Base-by-base conservation (phyloP, 2,113 vertebrate species). In the Malaclemys terrapin region DNA sequence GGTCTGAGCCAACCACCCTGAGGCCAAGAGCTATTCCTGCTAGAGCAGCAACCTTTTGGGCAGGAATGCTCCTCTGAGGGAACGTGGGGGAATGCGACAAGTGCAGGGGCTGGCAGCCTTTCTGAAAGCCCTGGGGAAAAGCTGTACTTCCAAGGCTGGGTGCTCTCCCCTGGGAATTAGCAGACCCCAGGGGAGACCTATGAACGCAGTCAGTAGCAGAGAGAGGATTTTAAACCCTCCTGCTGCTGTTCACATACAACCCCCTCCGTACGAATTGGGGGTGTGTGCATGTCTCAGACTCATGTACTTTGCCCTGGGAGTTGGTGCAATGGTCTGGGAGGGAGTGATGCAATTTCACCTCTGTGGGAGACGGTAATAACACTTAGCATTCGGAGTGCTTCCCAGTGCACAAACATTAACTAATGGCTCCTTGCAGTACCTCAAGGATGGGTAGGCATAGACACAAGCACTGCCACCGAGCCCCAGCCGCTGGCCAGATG, bases 331-430 rank as follows among this genome's bases (percentile, higher is more conserved):
- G 3, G 31, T 65, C 54, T 25, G 25, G 49, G 29, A 31, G 29
- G 11, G 49, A 1, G 22, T 50, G 0, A 5, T 2, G 65, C 62
- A 19, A 19, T 4, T 13, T n/a, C 82, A 59, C 24, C 1, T 4
- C 54, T 19, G 29, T 1, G 8, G 5, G 24, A 25, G 59, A 29
- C 0, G 1, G 2, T 3, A 3, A 11, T 4, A 11, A 19, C 0
- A 3, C 47, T 31, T 4, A 82, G 45, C 53, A 7, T 11, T 0
- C 65, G 10, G 4, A 38, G 1, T 4, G 2, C 22, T 19, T 57
- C 82, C 42, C 57, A 45, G 59, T 1, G 3, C 3, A 8, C 45
- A 35, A 22, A 65, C 38, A 13, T 8, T 14, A 49, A 20, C 49
- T 16, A 42, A 38, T 45, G 81, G 81, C 6, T 12, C 24, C 38